Conservation (phyloP, 2,888 invertebrate genomes). For the Sericinus montela region DNA sequence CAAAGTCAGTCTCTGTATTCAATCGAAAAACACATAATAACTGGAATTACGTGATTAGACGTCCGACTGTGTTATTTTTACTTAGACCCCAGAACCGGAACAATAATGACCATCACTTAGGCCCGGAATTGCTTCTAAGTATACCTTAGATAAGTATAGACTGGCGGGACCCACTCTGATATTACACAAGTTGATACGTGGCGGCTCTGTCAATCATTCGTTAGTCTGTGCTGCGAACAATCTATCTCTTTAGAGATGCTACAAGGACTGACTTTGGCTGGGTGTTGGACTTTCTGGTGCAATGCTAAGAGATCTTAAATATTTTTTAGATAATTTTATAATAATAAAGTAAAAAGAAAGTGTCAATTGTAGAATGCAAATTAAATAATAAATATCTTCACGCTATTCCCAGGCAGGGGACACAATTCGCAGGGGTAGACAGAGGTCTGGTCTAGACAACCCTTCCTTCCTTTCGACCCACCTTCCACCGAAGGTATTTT, state of each 20-base stretch:
- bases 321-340: too few species aligned
- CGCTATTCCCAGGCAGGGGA: too few species aligned
- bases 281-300: too few species aligned
- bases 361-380: too few species aligned
- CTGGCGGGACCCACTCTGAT: conserved; percentile 22
- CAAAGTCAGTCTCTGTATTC: conserved; percentile 44
- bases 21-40: conserved; percentile 54
- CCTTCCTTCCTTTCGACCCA: too few species aligned
- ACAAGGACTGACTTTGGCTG: not conserved
- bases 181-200: conserved; percentile 30
- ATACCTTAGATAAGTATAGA: conserved; percentile 47
- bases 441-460: too few species aligned
- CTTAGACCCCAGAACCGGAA: conserved; percentile 40
- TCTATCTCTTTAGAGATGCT: not conserved
- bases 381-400: too few species aligned
- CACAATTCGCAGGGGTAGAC: too few species aligned
- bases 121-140: conserved; percentile 45
- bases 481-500: too few species aligned
- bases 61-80: conserved; percentile 47
- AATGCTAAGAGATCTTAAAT: too few species aligned
- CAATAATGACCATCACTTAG: conserved; percentile 51
- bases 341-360: too few species aligned
- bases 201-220: conserved; percentile 23
- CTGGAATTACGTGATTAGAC: conserved; percentile 61
- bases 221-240: conserved; percentile 1